Evolutionary conservation across 1,140 invertebrate species (phyloP), one percentile per base, ranked within the genome.

Genomic region (Papilio polyxenes): DNA sequence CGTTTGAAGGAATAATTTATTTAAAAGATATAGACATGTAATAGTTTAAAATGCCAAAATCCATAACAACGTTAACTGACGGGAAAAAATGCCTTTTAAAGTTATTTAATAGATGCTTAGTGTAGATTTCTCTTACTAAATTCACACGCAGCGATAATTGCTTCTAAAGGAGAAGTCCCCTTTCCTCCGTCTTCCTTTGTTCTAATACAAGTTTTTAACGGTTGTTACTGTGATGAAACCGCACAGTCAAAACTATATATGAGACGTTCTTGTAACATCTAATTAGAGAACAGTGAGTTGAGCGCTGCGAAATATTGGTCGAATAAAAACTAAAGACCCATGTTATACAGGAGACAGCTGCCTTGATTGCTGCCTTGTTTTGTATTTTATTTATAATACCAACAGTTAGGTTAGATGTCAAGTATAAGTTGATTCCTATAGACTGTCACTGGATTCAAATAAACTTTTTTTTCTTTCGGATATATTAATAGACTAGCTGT

Each of bases 291-390:
- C 62, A 69, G 31, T 40, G 65, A 20, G 37, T 72, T 40, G 31
- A 31, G 65, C 31, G 65, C 65, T 72, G 65, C 65, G 31, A 72
- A 72, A 31, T 65, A 65, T 72, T 72, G 65, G 23, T 69, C 31
- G 31, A 11, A 65, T 31, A 65, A 65, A 65, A 72, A 72, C 65
- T 72, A 31, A 72, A 72, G 65, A 72, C 65, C 65, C 65, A 72
- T 72, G 65, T 72, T 37, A 72, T 72, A 40, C 31, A 40, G 23
- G 3, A 37, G 65, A 72, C 65, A 72, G 65, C 65, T 72, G 65
- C 65, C 65, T 72, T 37, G 31, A 72, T 72, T 15, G 65, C 13
- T 15, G 65, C 11, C 65, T 11, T 72, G 31, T 37, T 37, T 72
- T 72, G 23, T 72, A 40, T 72, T 72, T 72, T 72, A 11, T 15